A percentile compares a stretch with the other conserved stretches of the same genome.
Conservation (phyloP, 2,888 invertebrate genomes). For the Drosophila kanekoi region DNA sequence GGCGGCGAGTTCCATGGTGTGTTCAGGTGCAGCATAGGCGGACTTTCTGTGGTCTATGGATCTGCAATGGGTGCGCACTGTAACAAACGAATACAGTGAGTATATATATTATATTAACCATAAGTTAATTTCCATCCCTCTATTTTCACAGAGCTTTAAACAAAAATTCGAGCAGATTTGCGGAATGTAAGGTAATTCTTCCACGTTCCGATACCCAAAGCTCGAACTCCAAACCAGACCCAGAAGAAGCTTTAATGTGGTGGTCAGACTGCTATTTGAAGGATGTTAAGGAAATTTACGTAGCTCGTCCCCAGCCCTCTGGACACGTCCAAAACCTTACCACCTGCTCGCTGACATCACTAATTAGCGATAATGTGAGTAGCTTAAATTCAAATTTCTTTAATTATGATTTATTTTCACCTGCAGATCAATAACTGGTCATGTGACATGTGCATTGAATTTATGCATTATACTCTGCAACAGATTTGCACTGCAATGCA, state of each 20-base stretch:
- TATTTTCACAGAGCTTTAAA: not conserved
- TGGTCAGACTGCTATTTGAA: conserved; percentile 11
- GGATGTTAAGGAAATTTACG: not conserved
- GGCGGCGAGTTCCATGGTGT: not conserved
- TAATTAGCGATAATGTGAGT: not conserved
- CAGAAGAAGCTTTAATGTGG: conserved; percentile 1
- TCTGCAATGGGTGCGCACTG: not conserved
- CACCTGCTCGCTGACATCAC: not conserved
- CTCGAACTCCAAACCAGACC: not conserved
- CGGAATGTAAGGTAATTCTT: not conserved
- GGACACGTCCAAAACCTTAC: not conserved
- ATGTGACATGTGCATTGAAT: not conserved
- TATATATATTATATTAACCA: not conserved
- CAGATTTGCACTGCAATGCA: not conserved
- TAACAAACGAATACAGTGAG: not conserved
- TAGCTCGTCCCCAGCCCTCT: not conserved
- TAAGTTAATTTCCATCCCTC: not conserved
- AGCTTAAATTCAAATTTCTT: not conserved
- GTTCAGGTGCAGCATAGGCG: not conserved
- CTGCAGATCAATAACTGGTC: not conserved
- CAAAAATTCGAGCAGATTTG: not conserved
- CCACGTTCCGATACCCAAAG: too few relatives aligned
- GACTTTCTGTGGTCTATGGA: not conserved
- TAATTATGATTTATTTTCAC: not conserved
- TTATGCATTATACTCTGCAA: not conserved